phyloP scores from a whole-genome alignment of 2,113 vertebrate genomes.

The Donacobius atricapilla region DNA sequence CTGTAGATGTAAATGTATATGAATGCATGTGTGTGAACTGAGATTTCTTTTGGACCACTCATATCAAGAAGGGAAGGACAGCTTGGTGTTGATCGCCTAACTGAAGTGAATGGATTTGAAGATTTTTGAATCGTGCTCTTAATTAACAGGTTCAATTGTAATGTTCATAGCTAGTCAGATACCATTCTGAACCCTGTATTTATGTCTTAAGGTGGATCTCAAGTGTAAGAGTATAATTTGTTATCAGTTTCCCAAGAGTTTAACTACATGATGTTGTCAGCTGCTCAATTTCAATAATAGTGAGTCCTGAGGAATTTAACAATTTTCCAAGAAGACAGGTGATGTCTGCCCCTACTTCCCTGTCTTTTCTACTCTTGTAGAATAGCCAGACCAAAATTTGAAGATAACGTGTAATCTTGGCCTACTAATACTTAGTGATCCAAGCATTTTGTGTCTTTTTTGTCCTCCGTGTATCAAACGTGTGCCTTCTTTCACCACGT shows the following conservation, averaged over 20 bases:
- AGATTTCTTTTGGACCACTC: background rate
- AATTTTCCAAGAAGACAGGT: background rate
- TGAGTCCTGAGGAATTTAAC: background rate
- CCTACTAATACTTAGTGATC: background rate
- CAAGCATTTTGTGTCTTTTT: background rate
- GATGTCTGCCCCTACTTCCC: background rate
- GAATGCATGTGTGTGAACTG: background rate
- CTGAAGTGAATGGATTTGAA: background rate
- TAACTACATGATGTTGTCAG: background rate
- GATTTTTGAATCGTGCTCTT: background rate
- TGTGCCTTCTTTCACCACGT: background rate
- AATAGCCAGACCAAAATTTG: background rate
- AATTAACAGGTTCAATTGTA: background rate
- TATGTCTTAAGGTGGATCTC: background rate
- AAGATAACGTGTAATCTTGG: background rate
- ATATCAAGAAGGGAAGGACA: background rate
- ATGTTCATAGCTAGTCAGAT: background rate
- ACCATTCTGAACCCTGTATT: background rate
- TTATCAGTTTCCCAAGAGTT: background rate
- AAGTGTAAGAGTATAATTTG: background rate
- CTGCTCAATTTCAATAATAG: background rate
- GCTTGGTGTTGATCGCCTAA: background rate
- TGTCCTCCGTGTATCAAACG: fast-evolving
- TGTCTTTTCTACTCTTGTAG: background rate
- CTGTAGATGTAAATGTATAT: background rate